Base-by-base conservation (phyloP, 2,888 invertebrate species). In the Lymantria monacha region DNA sequence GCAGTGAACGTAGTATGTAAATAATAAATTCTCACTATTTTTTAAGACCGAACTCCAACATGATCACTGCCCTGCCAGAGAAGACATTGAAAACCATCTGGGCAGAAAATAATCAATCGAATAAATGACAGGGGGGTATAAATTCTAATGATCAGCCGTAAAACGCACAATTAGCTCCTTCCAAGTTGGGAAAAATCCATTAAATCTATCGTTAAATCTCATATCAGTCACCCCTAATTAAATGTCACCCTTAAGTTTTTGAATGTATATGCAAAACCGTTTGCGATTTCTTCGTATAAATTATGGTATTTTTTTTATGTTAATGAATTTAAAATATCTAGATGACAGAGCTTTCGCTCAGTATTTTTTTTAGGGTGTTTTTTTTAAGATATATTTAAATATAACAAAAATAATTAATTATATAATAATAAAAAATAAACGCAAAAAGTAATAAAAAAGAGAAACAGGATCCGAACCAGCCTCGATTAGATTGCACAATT, bases 141-240 rank as follows among this genome's bases (percentile, higher is more conserved):
- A 70, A 64, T 61, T 63, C 49, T 67, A 67, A 72, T 62, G 70
- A 67, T 55, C 15, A 15, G 43, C 46, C 57, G 59, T 71, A 66
- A 72, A 71, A 70, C 66, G 67, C 61, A 61, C 72, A 73, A 74
- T 74, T 73, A 70, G 64, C 65, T 59, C 49, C 63, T 53, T 57
- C 58, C 15, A 61, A 65, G 60, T 64, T 57, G 66, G 61, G 65
- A 66, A 61, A 72, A 72, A 72, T 63, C 62, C 69, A 66, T 67
- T 69, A 68, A 73, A 63, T 59, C 66, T 42, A 50, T 69, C 71
- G 66, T 74, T 68, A 74, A 72, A 69, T 72, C 67, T 69, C 69
- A 73, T 69, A 72, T 74, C 70, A 71, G 73, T 72, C 74, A 69
- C 61, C 66, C 67, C 59, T 72, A 74, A 74, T 74, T 74, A 74